Conservation (phyloP, 2,113 vertebrate genomes). For the Seriola quinqueradiata region DNA sequence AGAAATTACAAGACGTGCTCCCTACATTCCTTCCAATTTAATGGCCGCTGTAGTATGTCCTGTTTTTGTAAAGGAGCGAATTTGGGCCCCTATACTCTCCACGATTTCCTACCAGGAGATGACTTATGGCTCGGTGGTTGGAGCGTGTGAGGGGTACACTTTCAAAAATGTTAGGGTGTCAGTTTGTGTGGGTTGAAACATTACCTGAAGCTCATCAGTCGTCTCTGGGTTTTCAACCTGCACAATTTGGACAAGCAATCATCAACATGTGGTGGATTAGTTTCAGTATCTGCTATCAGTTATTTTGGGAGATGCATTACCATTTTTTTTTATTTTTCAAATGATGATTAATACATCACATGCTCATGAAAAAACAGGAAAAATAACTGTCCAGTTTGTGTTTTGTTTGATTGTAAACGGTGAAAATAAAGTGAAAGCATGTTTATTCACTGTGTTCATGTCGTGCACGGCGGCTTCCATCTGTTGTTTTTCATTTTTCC, state of each 20-base stretch:
- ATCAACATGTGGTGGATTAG: slow-evolving; percentile 31
- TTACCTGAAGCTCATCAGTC: slow-evolving; percentile 53
- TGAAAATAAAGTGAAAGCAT: slow-evolving; percentile 34
- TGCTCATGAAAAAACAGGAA: not conserved
- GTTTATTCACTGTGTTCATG: slow-evolving; percentile 62
- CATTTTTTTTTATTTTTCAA: not conserved
- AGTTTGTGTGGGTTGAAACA: slow-evolving; percentile 48
- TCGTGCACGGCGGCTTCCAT: slow-evolving; percentile 51
- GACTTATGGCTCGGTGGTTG: slow-evolving; percentile 44
- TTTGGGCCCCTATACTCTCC: slow-evolving; percentile 53
- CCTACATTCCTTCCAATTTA: slow-evolving; percentile 74
- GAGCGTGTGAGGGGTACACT: slow-evolving; percentile 31
- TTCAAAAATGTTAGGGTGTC: slow-evolving; percentile 43
- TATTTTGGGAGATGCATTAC: not conserved
- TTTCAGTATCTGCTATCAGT: not conserved
- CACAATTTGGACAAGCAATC: slow-evolving; percentile 8
- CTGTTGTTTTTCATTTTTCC: slow-evolving; percentile 66
- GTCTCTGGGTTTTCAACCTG: slow-evolving; percentile 9
- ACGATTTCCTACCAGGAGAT: slow-evolving; percentile 55
- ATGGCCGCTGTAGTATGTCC: slow-evolving; percentile 72
- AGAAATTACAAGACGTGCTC: slow-evolving; percentile 69
- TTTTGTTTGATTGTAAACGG: slow-evolving; percentile 29
- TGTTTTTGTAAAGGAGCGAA: slow-evolving; percentile 75
- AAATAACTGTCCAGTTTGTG: slow-evolving; percentile 27
- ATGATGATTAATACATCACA: not conserved